These are phyloP conservation scores for Macrophya annulata DNA, from an alignment of 2,888 invertebrate genomes.

Conservation along the genomic window DNA sequence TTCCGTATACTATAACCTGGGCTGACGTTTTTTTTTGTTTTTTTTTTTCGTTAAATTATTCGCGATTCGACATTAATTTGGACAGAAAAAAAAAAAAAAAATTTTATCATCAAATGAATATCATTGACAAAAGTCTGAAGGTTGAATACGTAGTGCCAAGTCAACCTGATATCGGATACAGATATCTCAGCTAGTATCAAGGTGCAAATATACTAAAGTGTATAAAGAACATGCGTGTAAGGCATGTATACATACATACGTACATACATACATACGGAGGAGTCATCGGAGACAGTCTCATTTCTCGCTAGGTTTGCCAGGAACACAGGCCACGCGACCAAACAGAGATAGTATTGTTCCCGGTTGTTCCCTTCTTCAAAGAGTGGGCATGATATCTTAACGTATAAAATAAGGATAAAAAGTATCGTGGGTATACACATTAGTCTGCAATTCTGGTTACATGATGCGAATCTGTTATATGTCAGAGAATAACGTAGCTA, in stretches of 20 bases:
- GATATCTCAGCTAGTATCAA: constrained; percentile 20
- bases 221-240: constrained; percentile 23
- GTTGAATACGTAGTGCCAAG: not conserved
- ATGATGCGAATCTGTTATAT: constrained; percentile 27
- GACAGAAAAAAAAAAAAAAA: too few species aligned
- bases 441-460: constrained; percentile 14
- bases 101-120: not conserved
- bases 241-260: too few species aligned
- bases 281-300: constrained; percentile 30
- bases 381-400: constrained; percentile 11
- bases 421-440: not conserved
- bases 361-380: not conserved
- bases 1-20: not conserved
- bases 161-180: not conserved
- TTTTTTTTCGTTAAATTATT: not conserved
- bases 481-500: constrained; percentile 15
- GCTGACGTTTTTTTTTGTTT: not conserved
- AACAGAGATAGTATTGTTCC: constrained; percentile 45
- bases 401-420: not conserved
- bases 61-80: not conserved
- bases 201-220: constrained; percentile 32
- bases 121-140: not conserved
- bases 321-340: constrained; percentile 52
- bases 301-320: constrained; percentile 33
- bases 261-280: not conserved